Evolutionary conservation across 1,140 invertebrate genomes (phyloP).

Genomic region (Brachionus manjavacas): DNA sequence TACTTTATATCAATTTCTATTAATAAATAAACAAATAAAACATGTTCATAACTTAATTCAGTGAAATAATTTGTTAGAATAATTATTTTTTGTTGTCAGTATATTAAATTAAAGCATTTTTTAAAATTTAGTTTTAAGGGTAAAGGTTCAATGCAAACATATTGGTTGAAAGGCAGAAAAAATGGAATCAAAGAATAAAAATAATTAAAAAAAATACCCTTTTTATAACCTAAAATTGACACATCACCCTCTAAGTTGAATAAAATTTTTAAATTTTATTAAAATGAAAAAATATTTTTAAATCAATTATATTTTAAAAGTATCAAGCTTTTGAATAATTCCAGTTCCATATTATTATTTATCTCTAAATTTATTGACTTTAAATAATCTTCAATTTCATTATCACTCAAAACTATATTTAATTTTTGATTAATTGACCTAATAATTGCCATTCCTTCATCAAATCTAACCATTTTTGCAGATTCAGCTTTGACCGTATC

Average conservation of each 20-base stretch:
- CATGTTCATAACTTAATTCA: too few species aligned
- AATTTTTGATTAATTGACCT: constrained; percentile 12
- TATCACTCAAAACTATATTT: background rate
- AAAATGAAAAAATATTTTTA: background rate
- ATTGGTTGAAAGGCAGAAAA: constrained; percentile 14
- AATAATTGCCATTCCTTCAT: background rate
- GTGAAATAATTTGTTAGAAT: too few species aligned
- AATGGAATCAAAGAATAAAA: constrained; percentile 15
- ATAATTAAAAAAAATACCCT: background rate
- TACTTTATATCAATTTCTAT: too few species aligned
- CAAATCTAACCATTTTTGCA: background rate
- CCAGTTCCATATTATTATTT: background rate
- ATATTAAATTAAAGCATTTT: background rate
- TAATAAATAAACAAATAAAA: too few species aligned
- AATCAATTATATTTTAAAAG: background rate
- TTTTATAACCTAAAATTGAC: background rate
- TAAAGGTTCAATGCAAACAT: constrained; percentile 35
- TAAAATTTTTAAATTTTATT: background rate
- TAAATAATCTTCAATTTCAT: background rate
- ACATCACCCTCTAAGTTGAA: background rate
- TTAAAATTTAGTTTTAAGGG: background rate
- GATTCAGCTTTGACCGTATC: constrained; percentile 4
- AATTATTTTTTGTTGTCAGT: background rate
- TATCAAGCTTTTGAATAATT: background rate
- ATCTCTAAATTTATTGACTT: background rate